Base-by-base conservation (phyloP, 2,797 vertebrate genomes). In the Ibycter americanus region DNA sequence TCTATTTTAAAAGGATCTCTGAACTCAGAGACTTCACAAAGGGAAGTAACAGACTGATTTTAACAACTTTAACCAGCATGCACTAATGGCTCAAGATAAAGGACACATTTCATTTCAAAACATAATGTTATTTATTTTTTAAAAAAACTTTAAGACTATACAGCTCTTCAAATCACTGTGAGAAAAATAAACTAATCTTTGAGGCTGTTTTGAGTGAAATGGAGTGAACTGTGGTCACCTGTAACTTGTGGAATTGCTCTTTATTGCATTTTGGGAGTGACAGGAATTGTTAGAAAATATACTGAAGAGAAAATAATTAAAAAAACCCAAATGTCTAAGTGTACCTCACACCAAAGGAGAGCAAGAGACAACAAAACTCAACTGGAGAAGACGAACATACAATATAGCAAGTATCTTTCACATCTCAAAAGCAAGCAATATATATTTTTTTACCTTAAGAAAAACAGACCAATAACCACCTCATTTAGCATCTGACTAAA, bases 21-120 rank as follows among this genome's bases (percentile, higher is more conserved):
- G 61, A 94, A 83, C 61, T 91, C 12, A 52, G 63, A 92, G 61
- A 95, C 52, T 74, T 94, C 89, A 74, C 34, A 90, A 82, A 87
- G 26, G 20, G 34, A 78, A 89, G 12, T 2, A 16, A 91, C 27
- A 83, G 47, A 90, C 8, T 62, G 10, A 70, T 80, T 83, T 83
- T 61, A 82, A 68, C 46, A 46, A 40, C 72, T 91, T 84, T 56
- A 87, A 91, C 42, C 49, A 89, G 59, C 76, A 89, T 83, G 78
- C 76, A 85, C 1, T 56, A 83, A 89, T 47, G 29, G 61, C 34
- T 87, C 29, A 83, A 89, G 32, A 59, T 63, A 87, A 92, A 83
- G 40, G 23, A 84, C 8, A 51, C 20, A 54, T 59, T 77, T 79
- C 4, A 73, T 52, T 87, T 81, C 55, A 73, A 87, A 66, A 18